Conservation (phyloP, 2,113 vertebrate species). For the Silurus meridionalis region DNA sequence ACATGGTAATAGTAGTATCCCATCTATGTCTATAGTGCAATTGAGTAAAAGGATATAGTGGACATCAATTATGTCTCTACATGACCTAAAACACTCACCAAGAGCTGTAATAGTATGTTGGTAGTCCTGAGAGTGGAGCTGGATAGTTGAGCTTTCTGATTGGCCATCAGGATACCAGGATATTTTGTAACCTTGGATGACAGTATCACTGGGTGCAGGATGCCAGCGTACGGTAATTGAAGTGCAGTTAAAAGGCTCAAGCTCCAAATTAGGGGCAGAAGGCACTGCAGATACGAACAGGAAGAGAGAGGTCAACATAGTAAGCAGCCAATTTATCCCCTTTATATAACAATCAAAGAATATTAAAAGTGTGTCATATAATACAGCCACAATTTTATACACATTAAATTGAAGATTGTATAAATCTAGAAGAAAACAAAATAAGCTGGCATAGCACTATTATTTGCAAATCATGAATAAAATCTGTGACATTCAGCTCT, state of each 20-base stretch:
- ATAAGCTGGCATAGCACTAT: neutral
- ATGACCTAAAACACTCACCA: conserved; percentile 73
- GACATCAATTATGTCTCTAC: neutral
- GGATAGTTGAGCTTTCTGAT: conserved; percentile 80
- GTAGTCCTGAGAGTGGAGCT: conserved; percentile 73
- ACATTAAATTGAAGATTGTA: neutral
- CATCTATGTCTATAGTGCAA: neutral
- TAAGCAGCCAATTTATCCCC: neutral
- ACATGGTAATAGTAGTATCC: neutral
- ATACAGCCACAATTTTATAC: too few relatives aligned
- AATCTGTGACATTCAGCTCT: neutral
- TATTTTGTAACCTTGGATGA: conserved; percentile 85
- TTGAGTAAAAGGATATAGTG: neutral
- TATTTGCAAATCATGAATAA: neutral
- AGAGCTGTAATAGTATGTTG: conserved; percentile 84
- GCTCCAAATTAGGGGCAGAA: conserved; percentile 83
- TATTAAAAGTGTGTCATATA: neutral
- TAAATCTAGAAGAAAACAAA: neutral
- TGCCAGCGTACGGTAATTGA: conserved; percentile 89
- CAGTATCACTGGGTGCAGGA: conserved; percentile 73
- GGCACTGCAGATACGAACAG: conserved; percentile 75
- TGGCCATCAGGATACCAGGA: conserved; percentile 90
- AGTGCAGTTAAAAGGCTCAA: conserved; percentile 93
- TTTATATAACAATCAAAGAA: neutral
- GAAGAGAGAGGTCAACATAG: neutral